Base-by-base conservation (phyloP, 2,888 invertebrate species). In the Lymantria monacha region DNA sequence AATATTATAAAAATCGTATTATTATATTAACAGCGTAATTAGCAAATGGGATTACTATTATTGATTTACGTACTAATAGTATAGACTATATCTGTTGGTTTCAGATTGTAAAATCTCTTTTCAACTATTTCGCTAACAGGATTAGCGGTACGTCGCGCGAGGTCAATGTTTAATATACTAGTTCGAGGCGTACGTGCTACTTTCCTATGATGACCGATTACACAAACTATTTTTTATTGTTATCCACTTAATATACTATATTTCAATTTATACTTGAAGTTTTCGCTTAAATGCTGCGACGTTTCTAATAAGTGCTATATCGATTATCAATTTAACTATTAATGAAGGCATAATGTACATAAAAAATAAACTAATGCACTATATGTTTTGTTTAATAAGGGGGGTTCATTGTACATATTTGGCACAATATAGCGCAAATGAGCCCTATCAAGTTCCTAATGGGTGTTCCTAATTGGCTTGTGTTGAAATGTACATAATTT, bases 401-500 rank as follows among this genome's bases (percentile, higher is more conserved):
- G 53, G 57, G 53, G 53, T 53, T 49, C 46, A 44, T 54, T 50
- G 57, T 66, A 48, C 49, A 53, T 41, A 38, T 48, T 55, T 48
- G 42, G 46, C 44, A 42, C 37, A 42, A 10, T 40, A 51, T 63
- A 58, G 62, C 63, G 65, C 55, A 52, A 57, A 58, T 49, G 48
- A 54, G 53, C 51, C 61, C 57, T 75, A 75, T 75, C 71, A 52
- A 46, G 66, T 76, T 74, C 56, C 76, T 75, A 76, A 76, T 76
- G 69, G 73, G 63, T 59, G 44, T 54, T 56, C 22, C 55, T 70
- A 68, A 73, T 73, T 72, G 72, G 60, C 48, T 43, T 48, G 44
- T 45, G 57, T 52, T 45, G 42, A 51, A 50, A 48, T 59, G 60
- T 55, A 58, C 54, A 58, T 63, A 56, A 63, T 66, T 53, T 46